These are phyloP conservation scores for Gallirallus australis DNA, from an alignment of 2,797 vertebrate species.

Conservation along the genomic window DNA sequence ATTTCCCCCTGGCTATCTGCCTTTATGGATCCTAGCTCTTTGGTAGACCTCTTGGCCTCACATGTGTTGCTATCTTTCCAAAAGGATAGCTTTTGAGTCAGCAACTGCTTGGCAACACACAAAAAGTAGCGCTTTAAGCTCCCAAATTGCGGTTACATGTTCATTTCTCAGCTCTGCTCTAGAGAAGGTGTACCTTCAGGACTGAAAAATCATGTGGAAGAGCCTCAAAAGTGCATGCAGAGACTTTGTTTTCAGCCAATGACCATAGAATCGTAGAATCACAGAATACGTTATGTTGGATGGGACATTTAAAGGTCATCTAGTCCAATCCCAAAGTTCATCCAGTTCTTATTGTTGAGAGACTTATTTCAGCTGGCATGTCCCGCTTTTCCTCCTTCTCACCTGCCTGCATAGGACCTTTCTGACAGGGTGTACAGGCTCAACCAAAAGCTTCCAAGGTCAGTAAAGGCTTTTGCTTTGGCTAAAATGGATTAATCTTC, in stretches of 20 bases:
- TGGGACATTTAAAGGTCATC: no score
- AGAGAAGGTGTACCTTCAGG: not conserved
- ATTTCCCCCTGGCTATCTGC: not conserved
- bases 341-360: no score
- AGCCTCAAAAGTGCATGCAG: not conserved
- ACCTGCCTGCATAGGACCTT: not conserved
- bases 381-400: not conserved
- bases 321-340: no score
- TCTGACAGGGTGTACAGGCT: not conserved
- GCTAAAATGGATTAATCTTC: not conserved
- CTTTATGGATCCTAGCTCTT: not conserved
- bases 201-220: not conserved
- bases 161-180: rapidly evolving
- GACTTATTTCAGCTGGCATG: rapidly evolving
- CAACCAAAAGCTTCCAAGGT: not conserved
- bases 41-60: not conserved
- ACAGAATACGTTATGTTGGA: no score
- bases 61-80: not conserved
- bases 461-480: not conserved
- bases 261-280: no score
- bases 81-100: not conserved
- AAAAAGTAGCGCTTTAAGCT: not conserved
- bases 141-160: rapidly evolving
- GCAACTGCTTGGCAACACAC: rapidly evolving
- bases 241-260: not conserved